Base-by-base conservation (phyloP, 2,797 vertebrate genomes). In the Squalus acanthias region DNA sequence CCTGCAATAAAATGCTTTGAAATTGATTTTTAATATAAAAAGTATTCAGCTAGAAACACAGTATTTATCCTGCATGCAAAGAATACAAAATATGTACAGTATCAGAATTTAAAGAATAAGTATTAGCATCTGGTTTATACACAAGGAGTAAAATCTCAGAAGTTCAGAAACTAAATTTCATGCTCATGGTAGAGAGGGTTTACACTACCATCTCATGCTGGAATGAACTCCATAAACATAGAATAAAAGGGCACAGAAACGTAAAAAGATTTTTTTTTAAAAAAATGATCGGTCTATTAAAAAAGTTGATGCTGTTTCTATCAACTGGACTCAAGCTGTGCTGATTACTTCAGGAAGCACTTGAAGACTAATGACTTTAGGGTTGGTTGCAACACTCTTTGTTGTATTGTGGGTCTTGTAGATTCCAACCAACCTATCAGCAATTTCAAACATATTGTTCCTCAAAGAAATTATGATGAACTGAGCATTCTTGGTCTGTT, bases 401-500 rank as follows among this genome's bases (percentile, higher is more conserved):
- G 99, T 99, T 97, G 98, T 99, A 97, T 99, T 99, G 97, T 99
- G 98, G 0, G 99, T 99, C 97, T 99, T 99, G 96, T 99, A 99
- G 97, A 99, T 99, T 87, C 99, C 99, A 57, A 99, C 99, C 85
- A 99, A 98, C 53, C 99, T 98, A 96, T 99, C 99, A 0, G 99
- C 98, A 3, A 99, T 99, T 97, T 99, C 99, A 96, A 99, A 99
- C 99, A 99, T 99, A 98, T 99, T 99, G 98, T 99, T 99, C 97
- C 99, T 98, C 98, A 99, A 98, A 33, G 99, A 99, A 98, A 99
- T 99, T 97, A 99, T 99, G 97, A 99, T 99, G 96, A 99, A 99
- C 97, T 99, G 99, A 88, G 99, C 99, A 1, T 99, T 99, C 98
- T 98, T 99, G 5, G 99, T 99, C 98, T 99, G 99, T 79, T 99